Evolutionary conservation across 2,113 vertebrate species (phyloP).

Genomic region (Petrocephalus zakoni): DNA sequence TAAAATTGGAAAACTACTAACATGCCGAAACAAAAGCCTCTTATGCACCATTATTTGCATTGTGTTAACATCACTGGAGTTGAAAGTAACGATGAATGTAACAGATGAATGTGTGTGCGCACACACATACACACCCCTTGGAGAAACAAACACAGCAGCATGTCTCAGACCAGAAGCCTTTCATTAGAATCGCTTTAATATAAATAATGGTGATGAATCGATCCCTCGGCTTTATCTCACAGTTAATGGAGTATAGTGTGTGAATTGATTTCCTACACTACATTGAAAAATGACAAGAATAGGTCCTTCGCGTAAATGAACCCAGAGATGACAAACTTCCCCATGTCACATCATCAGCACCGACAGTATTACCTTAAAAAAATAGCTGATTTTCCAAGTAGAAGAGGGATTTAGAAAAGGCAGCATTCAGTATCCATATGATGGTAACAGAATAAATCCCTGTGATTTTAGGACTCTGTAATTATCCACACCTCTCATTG

Average conservation of each 20-base stretch:
- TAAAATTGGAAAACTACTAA: background rate
- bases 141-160: background rate
- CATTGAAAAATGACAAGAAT: background rate
- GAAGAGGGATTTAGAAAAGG: background rate
- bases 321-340: background rate
- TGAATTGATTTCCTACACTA: background rate
- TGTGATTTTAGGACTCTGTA: background rate
- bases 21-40: background rate
- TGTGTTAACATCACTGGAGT: background rate
- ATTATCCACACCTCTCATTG: background rate
- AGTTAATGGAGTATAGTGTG: background rate
- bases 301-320: background rate
- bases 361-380: background rate
- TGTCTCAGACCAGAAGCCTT: background rate
- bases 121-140: background rate
- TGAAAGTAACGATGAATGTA: background rate
- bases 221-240: background rate
- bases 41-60: background rate
- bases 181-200: background rate
- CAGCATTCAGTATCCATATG: background rate
- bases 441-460: background rate
- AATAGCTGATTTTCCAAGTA: background rate
- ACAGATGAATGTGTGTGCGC: background rate
- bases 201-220: background rate
- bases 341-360: too few relatives aligned